These are phyloP conservation scores for Carassius gibelio DNA, from an alignment of 2,113 vertebrate species.

Conservation along the genomic window DNA sequence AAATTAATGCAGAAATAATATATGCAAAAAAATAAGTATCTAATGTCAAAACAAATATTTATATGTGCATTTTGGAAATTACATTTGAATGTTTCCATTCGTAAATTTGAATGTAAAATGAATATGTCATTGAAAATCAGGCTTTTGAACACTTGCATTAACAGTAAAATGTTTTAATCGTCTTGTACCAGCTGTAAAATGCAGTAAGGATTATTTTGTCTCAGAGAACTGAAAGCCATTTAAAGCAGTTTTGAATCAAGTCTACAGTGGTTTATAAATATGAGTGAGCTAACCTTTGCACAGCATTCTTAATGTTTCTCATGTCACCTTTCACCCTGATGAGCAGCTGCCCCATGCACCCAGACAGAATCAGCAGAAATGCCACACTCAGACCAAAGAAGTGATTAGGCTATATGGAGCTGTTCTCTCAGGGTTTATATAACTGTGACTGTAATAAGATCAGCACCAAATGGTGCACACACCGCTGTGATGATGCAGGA, in stretches of 20 bases:
- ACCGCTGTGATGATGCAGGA: conserved; percentile 29
- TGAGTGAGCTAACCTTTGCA: conserved; percentile 31
- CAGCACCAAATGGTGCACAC: conserved; percentile 31
- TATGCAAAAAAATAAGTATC: too few relatives aligned
- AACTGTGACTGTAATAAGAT: conserved; percentile 46
- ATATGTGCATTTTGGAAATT: too few relatives aligned
- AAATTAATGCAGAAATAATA: too few relatives aligned
- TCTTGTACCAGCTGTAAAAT: background rate
- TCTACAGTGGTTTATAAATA: background rate
- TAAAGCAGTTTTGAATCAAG: background rate
- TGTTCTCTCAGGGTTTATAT: conserved; percentile 43
- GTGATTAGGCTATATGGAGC: conserved; percentile 29
- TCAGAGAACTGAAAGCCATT: background rate
- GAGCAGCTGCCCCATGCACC: conserved; percentile 19
- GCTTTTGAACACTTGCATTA: background rate
- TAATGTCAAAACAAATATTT: too few relatives aligned
- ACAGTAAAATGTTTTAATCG: background rate
- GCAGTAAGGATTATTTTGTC: background rate
- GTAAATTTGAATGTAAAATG: too few relatives aligned
- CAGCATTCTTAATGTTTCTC: conserved; percentile 27
- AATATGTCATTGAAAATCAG: background rate
- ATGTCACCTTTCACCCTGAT: conserved; percentile 36
- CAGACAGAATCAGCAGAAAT: conserved; percentile 32
- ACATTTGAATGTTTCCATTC: too few relatives aligned
- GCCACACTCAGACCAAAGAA: conserved; percentile 26